These are phyloP conservation scores for Brachionus calyciflorus DNA, from an alignment of 1,140 invertebrate genomes.

Conservation along the genomic window DNA sequence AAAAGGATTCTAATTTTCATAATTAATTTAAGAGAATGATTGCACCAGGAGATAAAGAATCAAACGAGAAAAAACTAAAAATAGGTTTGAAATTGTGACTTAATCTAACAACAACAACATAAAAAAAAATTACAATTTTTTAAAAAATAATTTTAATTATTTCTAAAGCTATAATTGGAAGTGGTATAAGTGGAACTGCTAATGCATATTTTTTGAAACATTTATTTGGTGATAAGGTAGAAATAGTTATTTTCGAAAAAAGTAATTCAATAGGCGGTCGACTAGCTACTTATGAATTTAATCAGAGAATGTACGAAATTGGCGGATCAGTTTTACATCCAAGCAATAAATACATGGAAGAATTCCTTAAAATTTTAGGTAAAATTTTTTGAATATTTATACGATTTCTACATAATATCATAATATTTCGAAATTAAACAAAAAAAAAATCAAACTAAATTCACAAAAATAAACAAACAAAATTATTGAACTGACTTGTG, in stretches of 20 bases:
- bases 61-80: neutral
- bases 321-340: constrained; percentile 67
- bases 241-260: constrained; percentile 64
- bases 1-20: neutral
- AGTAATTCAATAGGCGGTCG: constrained; percentile 64
- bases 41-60: neutral
- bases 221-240: constrained; percentile 63
- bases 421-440: no score
- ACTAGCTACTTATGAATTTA: constrained; percentile 62
- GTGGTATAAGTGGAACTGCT: constrained; percentile 68
- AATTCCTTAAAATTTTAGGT: constrained; percentile 65
- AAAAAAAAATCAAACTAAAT: no score
- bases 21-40: neutral
- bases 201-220: constrained; percentile 65
- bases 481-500: no score
- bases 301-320: constrained; percentile 64
- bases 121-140: constrained; percentile 34
- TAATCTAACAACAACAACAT: neutral
- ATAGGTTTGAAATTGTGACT: neutral
- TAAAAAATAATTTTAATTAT: no score
- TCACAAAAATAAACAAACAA: no score
- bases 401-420: no score
- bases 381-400: no score
- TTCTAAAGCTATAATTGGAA: neutral
- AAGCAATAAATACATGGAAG: constrained; percentile 66